Evolutionary conservation across 2,797 vertebrate genomes (phyloP), one percentile per base, ranked within the genome.

Genomic region (Pteronotus mesoamericanus): DNA sequence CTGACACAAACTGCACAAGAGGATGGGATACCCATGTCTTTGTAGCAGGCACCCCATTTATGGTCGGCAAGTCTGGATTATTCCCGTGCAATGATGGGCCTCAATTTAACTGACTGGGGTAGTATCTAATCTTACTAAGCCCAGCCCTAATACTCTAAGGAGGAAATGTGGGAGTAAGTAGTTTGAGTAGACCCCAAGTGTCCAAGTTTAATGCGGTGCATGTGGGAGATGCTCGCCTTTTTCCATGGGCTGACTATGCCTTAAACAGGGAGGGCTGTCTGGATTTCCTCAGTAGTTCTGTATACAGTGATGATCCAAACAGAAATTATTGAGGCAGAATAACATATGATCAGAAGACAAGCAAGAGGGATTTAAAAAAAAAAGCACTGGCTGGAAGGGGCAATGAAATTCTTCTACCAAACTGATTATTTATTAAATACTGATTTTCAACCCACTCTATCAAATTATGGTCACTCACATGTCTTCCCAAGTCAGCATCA

Each of bases 401-500:
- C 0, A 59, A 18, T 61, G n/a, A 29, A 57, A 86, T 55, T 89
- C 69, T 57, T 72, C 66, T n/a, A 77, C 34, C 61, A 66, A 46
- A 39, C 21, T 14, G 44, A 48, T 14, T 44, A 74, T 34, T 53
- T 74, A 69, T 29, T 44, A 64, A 89, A 72, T 0, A 51, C 39
- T 78, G 71, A 53, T 34, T 48, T 90, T 11, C 48, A 9, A n/a
- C 61, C 9, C 53, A 59, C 51, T 80, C 29, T 10, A 37, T 80
- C 39, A 34, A 79, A 19, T 29, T 22, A 16, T 3, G 15, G 55
- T 24, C 68, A 34, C 10, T 14, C 42, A 24, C 11, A 29, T 8
- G 44, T 57, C 19, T 86, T 80, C 74, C 6, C 39, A 64, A 89
- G 55, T 6, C 5, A 32, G 96, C 77, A 95, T 96, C 21, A 6